Conservation (phyloP, 2,797 vertebrate genomes). For the Sparidentex hasta region DNA sequence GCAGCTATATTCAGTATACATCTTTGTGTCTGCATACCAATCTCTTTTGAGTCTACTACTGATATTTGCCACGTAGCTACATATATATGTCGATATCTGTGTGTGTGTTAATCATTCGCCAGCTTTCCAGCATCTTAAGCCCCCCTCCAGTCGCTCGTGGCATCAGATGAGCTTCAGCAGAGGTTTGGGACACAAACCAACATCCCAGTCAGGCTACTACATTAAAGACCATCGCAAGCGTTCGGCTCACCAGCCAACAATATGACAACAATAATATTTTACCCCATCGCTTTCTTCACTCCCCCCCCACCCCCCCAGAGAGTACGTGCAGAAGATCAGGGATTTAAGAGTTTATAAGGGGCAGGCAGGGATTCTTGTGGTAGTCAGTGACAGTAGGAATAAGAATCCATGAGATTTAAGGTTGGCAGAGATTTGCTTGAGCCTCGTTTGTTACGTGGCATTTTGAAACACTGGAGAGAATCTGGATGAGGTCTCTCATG, state of each 20-base stretch:
- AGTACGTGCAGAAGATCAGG: conserved; percentile 14
- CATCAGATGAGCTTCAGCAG: conserved; percentile 55
- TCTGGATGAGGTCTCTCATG: conserved; percentile 4
- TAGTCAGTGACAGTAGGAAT: conserved; percentile 44
- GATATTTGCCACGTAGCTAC: conserved; percentile 14
- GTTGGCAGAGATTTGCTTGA: conserved; percentile 19
- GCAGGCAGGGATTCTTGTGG: neutral
- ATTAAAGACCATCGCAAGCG: conserved; percentile 36
- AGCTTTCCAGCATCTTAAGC: conserved; percentile 55
- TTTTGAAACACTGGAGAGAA: conserved; percentile 9
- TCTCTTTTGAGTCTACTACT: neutral
- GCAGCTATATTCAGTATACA: neutral
- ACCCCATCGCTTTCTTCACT: conserved; percentile 13
- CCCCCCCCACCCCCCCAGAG: conserved; percentile 6
- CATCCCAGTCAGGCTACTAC: conserved; percentile 23
- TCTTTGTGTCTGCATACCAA: neutral
- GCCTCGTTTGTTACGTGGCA: conserved; percentile 23
- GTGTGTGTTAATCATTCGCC: conserved; percentile 6
- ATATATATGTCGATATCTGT: neutral
- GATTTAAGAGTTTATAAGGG: conserved; percentile 16
- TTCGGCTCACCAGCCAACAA: conserved; percentile 48
- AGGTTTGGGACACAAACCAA: conserved; percentile 63
- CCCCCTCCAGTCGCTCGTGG: conserved; percentile 39
- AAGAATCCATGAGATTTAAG: conserved; percentile 38
- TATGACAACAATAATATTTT: conserved; percentile 57